Evolutionary conservation across 2,797 vertebrate species (phyloP).

Genomic region (Acrossocheilus wenchowensis): DNA sequence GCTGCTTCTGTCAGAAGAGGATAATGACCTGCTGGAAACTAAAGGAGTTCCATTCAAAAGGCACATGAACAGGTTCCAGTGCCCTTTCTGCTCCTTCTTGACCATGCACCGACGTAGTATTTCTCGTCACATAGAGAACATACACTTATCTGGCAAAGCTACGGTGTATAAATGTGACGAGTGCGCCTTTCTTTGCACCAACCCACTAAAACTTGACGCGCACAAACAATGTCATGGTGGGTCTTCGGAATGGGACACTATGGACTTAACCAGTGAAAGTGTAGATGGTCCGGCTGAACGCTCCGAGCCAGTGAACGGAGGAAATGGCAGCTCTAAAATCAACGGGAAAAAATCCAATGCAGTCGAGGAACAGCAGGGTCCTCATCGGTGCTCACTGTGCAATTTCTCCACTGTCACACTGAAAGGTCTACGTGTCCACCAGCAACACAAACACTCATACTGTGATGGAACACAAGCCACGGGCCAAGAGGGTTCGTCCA

Average conservation of each 20-base stretch:
- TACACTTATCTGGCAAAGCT: constrained; percentile 95
- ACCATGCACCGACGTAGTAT: constrained; percentile 97
- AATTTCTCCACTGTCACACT: constrained; percentile 95
- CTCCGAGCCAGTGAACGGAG: constrained; percentile 82
- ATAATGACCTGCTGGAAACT: constrained; percentile 94
- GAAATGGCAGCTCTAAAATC: constrained; percentile 77
- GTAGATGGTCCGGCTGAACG: constrained; percentile 82
- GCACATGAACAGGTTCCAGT: constrained; percentile 97
- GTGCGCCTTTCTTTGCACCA: constrained; percentile 97
- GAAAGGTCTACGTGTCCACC: constrained; percentile 98
- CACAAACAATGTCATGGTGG: constrained; percentile 92
- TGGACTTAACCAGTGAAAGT: constrained; percentile 89
- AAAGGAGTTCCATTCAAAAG: constrained; percentile 96
- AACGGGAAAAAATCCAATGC: constrained; percentile 88
- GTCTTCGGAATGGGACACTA: constrained; percentile 84
- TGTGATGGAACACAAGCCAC: constrained; percentile 90
- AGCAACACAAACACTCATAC: constrained; percentile 98
- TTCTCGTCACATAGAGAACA: constrained; percentile 97
- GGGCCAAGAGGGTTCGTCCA: constrained; percentile 83
- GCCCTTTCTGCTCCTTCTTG: constrained; percentile 97
- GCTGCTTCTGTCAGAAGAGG: constrained; percentile 92
- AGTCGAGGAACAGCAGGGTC: constrained; percentile 83
- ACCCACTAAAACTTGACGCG: constrained; percentile 89
- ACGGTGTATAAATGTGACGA: constrained; percentile 96
- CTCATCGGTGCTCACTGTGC: constrained; percentile 94